phyloP scores from a whole-genome alignment of 2,888 invertebrate species.

The Lasius platythorax region DNA sequence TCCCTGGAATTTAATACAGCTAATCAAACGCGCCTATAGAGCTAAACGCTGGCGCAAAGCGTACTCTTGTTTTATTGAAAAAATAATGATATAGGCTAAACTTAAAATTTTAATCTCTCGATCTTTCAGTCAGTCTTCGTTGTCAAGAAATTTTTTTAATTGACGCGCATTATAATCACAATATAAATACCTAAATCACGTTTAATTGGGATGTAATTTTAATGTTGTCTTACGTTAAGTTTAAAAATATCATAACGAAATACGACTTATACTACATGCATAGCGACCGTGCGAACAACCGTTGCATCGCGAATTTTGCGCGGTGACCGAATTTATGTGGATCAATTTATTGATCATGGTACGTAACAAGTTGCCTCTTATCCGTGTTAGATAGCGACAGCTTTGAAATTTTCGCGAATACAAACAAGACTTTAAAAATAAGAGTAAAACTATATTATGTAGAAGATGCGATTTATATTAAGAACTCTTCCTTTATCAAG shows the following conservation, averaged over 20 bases:
- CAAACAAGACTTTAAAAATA: not conserved
- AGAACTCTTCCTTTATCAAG: not conserved
- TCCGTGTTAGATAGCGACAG: not conserved
- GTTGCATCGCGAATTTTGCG: not conserved
- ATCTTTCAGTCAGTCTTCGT: no score
- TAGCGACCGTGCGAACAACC: not conserved
- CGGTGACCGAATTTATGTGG: not conserved
- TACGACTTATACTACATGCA: not conserved
- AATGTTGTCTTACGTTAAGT: not conserved
- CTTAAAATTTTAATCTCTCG: no score
- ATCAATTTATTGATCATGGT: not conserved
- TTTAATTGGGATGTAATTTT: conserved; percentile 13
- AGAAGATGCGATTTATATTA: not conserved
- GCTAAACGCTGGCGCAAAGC: not conserved
- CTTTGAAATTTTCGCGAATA: conserved; percentile 7
- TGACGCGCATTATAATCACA: not conserved
- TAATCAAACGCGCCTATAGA: no score
- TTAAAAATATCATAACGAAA: not conserved
- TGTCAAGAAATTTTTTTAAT: no score
- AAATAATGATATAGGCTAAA: no score
- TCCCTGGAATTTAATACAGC: not conserved
- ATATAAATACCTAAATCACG: not conserved
- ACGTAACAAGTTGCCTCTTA: not conserved
- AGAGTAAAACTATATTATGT: not conserved
- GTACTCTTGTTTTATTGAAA: not conserved